Evolutionary conservation across 2,797 vertebrate genomes (phyloP).

Genomic region (Microcaecilia unicolor): DNA sequence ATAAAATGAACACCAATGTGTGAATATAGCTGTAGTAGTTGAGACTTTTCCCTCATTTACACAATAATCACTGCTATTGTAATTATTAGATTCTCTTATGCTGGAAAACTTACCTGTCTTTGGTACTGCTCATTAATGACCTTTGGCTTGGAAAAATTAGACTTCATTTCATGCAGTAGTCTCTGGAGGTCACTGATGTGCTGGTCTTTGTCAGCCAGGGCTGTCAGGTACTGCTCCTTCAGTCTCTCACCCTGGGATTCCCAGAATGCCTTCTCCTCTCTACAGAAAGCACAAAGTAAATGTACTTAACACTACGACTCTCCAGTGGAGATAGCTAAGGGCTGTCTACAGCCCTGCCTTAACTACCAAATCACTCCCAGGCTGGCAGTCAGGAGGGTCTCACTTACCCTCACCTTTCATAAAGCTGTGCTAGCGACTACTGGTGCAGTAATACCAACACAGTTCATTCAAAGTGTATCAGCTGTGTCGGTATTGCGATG

Average conservation of each 20-base stretch:
- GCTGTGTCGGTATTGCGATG: too few species aligned
- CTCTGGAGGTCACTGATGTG: slow-evolving; percentile 61
- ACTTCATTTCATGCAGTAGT: slow-evolving; percentile 55
- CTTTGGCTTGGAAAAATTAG: slow-evolving; percentile 7
- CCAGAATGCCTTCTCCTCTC: slow-evolving; percentile 70
- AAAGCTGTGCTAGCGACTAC: too few species aligned
- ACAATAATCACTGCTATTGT: too few species aligned
- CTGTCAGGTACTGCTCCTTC: slow-evolving; percentile 75
- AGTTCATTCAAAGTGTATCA: too few species aligned
- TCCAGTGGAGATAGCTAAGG: background rate
- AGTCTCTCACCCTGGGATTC: slow-evolving; percentile 63
- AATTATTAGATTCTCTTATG: too few species aligned
- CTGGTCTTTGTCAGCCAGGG: slow-evolving; percentile 75
- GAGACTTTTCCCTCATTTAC: too few species aligned
- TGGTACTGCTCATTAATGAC: slow-evolving; percentile 49
- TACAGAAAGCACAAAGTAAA: slow-evolving; percentile 20
- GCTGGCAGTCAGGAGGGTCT: too few species aligned
- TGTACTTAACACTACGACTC: background rate
- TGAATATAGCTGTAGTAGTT: too few species aligned
- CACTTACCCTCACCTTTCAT: too few species aligned
- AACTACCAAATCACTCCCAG: background rate
- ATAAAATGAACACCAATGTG: too few species aligned
- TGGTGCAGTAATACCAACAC: too few species aligned
- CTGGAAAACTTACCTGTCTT: slow-evolving; percentile 62
- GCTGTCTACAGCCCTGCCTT: background rate